Base-by-base conservation (phyloP, 1,140 invertebrate species). In the Triops cancriformis region DNA sequence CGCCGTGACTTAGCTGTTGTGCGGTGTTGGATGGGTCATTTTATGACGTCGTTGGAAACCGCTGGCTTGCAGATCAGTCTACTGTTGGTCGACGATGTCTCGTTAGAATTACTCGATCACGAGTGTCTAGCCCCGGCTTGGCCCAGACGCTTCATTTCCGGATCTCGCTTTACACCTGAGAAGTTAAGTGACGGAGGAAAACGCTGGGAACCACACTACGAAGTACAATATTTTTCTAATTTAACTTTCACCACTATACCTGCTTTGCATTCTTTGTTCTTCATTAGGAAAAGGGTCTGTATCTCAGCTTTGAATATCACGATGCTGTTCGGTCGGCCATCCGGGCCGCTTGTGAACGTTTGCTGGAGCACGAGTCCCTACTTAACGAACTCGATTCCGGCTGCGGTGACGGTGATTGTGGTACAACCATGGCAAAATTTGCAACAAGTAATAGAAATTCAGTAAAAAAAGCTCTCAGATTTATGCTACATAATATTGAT, bases 41-140 rank as follows among this genome's bases (percentile, higher is more conserved):
- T 93, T 72, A 91, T 94, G 87, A 93, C 93, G 2, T 94, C 93
- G 0, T 85, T 95, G 74, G 90, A 95, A 80, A 94, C 93, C 88
- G 87, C 89, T 76, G 94, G 94, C 1, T 85, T 94, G 75, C 92
- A 93, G 79, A 86, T 95, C 26, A 90, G 90, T 28, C 74, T 94
- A 14, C 81, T 95, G 18, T 88, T 89, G 81, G 81, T 93, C 72
- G 85, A 84, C 9, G 81, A 86, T 31, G 80, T 83, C 3, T 37
- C 85, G 18, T 76, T 91, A 26, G 80, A 83, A 7, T 85, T 86
- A 74, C 81, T 92, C 0, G 91, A 92, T 80, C 84, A 85, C 1
- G 82, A 85, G 45, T 91, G 90, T 0, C 82, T 86, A 1, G 89
- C 89, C 1, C 85, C 87, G 1, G 85, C 84, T 4, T 92, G 91